These are phyloP conservation scores for Euthynnus affinis DNA, from an alignment of 2,797 vertebrate species.

Conservation along the genomic window DNA sequence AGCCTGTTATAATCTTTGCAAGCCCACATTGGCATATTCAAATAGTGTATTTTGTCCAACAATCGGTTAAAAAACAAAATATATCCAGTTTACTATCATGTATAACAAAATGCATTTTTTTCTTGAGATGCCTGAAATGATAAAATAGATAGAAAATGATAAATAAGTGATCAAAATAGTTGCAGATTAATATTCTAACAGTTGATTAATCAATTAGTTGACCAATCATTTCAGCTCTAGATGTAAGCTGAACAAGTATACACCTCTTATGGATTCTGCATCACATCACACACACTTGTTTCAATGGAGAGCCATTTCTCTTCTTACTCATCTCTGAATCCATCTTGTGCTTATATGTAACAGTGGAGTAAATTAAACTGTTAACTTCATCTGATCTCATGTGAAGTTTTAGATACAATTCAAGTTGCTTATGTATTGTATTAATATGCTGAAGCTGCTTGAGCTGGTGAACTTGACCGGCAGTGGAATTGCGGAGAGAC, in stretches of 20 bases:
- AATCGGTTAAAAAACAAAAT: too few relatives aligned
- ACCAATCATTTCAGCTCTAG: too few relatives aligned
- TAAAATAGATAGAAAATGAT: neutral
- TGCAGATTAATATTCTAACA: neutral
- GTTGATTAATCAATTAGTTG: neutral
- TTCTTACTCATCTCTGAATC: neutral
- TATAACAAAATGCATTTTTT: neutral
- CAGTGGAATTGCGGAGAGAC: constrained; percentile 67
- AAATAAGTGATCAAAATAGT: neutral
- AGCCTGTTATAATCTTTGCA: too few relatives aligned
- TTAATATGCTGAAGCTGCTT: constrained; percentile 70
- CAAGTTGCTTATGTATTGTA: constrained; percentile 40
- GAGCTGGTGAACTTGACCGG: constrained; percentile 78
- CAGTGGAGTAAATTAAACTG: constrained; percentile 1
- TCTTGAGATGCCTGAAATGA: neutral
- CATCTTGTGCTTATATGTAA: neutral
- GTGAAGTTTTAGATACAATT: constrained; percentile 35
- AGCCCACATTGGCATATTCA: too few relatives aligned
- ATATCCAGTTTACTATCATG: too few relatives aligned
- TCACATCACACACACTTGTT: too few relatives aligned
- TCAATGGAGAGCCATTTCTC: too few relatives aligned
- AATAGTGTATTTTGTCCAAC: too few relatives aligned
- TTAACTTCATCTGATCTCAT: constrained; percentile 19
- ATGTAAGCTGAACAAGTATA: neutral
- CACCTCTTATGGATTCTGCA: neutral